Conservation (phyloP, 2,888 invertebrate genomes). For the Drepanosiphum platanoidis region DNA sequence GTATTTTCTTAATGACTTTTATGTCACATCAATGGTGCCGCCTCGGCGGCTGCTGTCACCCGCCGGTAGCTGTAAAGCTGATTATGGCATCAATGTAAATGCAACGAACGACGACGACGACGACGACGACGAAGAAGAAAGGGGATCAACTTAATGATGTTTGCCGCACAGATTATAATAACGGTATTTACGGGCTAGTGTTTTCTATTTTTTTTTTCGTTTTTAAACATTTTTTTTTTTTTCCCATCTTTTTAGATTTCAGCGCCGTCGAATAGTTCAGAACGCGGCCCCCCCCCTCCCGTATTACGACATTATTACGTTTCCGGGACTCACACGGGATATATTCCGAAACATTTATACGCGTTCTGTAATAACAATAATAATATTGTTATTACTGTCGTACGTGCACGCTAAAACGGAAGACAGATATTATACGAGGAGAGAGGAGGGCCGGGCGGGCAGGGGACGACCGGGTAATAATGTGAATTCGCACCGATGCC, state of each 20-base stretch:
- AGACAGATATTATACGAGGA: not conserved
- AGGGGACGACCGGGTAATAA: not conserved
- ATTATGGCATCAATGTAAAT: conserved; percentile 15
- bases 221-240: no score
- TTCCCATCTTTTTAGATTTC: no score
- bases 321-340: not conserved
- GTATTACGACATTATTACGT: not conserved
- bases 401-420: not conserved
- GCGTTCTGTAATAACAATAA: conserved; percentile 31
- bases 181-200: conserved; percentile 14
- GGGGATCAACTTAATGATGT: conserved; percentile 31
- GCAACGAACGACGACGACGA: not conserved
- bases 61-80: conserved; percentile 20
- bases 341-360: not conserved
- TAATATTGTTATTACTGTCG: conserved; percentile 1
- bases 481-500: conserved; percentile 26
- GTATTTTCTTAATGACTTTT: conserved; percentile 11
- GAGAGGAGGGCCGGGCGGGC: not conserved
- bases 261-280: not conserved
- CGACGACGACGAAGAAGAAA: not conserved
- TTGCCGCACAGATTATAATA: conserved; percentile 39
- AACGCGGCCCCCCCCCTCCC: no score
- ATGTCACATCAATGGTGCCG: not conserved
- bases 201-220: no score
- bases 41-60: no score